Conservation (phyloP, 2,113 vertebrate species). For the Rutilus rutilus region DNA sequence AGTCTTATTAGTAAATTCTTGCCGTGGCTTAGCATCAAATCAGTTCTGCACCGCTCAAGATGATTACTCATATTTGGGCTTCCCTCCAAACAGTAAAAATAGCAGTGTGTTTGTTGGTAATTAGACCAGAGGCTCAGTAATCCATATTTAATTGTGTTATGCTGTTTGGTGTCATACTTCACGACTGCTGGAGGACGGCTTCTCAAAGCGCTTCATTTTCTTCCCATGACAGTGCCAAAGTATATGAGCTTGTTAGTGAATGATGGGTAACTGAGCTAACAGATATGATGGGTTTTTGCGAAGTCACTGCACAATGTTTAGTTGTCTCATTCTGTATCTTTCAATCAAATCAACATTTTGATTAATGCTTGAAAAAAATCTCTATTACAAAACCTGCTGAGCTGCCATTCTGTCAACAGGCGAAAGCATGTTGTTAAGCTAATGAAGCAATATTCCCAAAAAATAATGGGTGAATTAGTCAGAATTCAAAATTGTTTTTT, state of each 20-base stretch:
- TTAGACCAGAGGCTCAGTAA: conserved; percentile 61
- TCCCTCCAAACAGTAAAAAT: conserved; percentile 63
- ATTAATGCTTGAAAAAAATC: not conserved
- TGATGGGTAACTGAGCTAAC: conserved; percentile 54
- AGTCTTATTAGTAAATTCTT: conserved; percentile 72
- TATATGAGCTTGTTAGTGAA: conserved; percentile 55
- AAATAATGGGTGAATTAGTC: not conserved
- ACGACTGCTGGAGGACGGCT: conserved; percentile 56
- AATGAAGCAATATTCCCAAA: not conserved
- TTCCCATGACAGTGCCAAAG: conserved; percentile 51
- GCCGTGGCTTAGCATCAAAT: conserved; percentile 69
- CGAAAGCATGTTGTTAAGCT: not conserved
- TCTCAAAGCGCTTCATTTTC: conserved; percentile 65
- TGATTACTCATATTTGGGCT: conserved; percentile 68
- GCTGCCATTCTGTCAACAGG: not conserved
- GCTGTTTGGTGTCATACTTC: conserved; percentile 63
- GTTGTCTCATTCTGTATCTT: conserved; percentile 2
- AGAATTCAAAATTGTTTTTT: not conserved
- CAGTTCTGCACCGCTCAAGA: conserved; percentile 60
- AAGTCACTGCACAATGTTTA: conserved; percentile 31
- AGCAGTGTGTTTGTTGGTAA: conserved; percentile 41
- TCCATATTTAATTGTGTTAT: conserved; percentile 72
- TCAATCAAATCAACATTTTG: not conserved
- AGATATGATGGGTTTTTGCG: conserved; percentile 60
- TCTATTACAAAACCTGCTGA: not conserved